phyloP scores from a whole-genome alignment of 1,140 invertebrate species.

The Brachionus asplanchnoidis region DNA sequence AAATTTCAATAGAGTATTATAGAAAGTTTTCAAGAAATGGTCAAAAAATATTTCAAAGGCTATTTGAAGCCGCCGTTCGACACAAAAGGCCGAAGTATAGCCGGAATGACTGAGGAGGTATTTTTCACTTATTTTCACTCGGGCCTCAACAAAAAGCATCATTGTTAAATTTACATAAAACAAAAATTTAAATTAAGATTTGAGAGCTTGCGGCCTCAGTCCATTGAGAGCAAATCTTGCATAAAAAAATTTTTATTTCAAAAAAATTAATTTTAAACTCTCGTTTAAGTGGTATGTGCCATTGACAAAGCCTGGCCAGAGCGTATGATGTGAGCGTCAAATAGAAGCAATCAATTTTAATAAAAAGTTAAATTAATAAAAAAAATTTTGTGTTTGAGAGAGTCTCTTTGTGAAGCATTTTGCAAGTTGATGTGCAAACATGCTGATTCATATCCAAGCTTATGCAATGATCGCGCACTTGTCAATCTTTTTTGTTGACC shows the following conservation, averaged over 20 bases:
- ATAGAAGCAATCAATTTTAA: not conserved
- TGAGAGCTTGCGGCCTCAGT: not conserved
- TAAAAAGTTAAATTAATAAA: not conserved
- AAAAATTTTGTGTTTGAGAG: not conserved
- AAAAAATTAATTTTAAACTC: not conserved
- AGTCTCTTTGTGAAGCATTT: not conserved
- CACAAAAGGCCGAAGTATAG: conserved; percentile 43
- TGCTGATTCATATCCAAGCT: not conserved
- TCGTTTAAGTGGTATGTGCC: conserved; percentile 37
- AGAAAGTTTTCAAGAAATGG: conserved; percentile 45
- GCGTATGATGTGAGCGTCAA: not conserved
- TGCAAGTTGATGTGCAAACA: not conserved
- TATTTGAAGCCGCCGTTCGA: conserved; percentile 46
- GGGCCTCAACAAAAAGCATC: no score
- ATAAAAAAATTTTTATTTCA: not conserved
- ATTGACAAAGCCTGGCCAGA: conserved; percentile 13
- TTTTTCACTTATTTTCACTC: not conserved
- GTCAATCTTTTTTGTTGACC: not conserved
- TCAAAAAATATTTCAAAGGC: conserved; percentile 45
- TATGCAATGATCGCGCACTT: not conserved
- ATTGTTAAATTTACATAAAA: not conserved
- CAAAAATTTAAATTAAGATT: conserved; percentile 20
- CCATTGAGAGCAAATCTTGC: not conserved
- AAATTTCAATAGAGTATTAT: conserved; percentile 43
- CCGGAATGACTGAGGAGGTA: conserved; percentile 45